These are phyloP conservation scores for Morinoia aosen DNA, from an alignment of 2,888 invertebrate genomes.

Conservation along the genomic window DNA sequence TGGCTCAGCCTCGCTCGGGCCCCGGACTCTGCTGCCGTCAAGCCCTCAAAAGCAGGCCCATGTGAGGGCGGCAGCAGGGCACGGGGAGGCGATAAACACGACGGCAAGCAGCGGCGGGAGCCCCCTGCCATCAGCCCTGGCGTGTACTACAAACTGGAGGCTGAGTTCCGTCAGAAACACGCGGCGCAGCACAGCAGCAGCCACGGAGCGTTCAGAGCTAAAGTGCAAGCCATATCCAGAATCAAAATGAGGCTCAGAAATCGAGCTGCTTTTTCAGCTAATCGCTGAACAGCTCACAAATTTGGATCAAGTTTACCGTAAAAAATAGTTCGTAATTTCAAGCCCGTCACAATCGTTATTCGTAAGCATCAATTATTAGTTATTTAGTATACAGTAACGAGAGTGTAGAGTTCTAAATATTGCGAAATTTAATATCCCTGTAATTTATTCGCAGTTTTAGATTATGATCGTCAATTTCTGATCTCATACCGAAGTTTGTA, in stretches of 20 bases:
- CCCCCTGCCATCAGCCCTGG: constrained; percentile 56
- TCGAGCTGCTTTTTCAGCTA: constrained; percentile 66
- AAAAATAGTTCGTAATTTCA: neutral
- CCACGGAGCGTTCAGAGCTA: constrained; percentile 65
- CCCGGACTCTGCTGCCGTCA: constrained; percentile 46
- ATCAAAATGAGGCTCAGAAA: constrained; percentile 67
- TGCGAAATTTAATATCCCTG: neutral
- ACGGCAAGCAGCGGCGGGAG: constrained; percentile 48
- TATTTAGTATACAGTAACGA: neutral
- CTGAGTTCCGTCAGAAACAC: constrained; percentile 61
- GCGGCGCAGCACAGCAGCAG: constrained; percentile 54
- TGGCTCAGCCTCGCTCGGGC: constrained; percentile 63
- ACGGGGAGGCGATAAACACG: neutral
- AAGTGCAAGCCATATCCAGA: constrained; percentile 67
- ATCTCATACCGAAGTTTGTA: neutral
- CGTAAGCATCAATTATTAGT: neutral
- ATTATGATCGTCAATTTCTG: neutral
- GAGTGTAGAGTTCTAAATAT: neutral
- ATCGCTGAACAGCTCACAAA: constrained; percentile 45
- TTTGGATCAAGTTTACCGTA: neutral
- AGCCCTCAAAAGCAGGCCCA: constrained; percentile 57
- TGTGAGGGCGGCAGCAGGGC: constrained; percentile 6
- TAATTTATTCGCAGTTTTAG: neutral
- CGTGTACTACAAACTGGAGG: constrained; percentile 62
- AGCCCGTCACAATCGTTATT: neutral